phyloP scores from a whole-genome alignment of 1,140 invertebrate genomes.

The Drosophila bifasciata region DNA sequence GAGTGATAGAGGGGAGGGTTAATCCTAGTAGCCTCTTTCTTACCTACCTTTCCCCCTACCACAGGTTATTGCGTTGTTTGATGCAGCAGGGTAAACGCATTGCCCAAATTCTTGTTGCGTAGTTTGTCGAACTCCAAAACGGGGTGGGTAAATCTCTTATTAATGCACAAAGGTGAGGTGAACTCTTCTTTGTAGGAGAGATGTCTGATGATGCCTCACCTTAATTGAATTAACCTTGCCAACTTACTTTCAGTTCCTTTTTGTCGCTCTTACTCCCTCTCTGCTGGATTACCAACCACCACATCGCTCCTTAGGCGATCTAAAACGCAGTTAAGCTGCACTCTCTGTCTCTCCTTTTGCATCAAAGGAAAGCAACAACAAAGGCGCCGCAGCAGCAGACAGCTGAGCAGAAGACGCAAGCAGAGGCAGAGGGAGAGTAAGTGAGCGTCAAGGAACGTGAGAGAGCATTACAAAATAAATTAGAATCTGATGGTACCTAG shows the following conservation, averaged over 20 bases:
- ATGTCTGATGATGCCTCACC: too few relatives aligned
- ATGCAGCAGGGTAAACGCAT: slow-evolving; percentile 14
- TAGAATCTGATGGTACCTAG: slow-evolving; percentile 4
- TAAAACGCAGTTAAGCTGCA: neutral
- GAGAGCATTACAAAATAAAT: slow-evolving; percentile 9
- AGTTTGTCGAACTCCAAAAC: too few relatives aligned
- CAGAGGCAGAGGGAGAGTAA: slow-evolving; percentile 19
- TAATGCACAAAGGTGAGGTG: too few relatives aligned
- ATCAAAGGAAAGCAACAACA: neutral
- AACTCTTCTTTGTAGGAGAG: too few relatives aligned
- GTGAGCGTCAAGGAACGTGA: slow-evolving; percentile 1
- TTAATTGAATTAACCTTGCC: too few relatives aligned
- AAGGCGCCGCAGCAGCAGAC: slow-evolving; percentile 3
- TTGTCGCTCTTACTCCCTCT: too few relatives aligned
- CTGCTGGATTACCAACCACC: too few relatives aligned
- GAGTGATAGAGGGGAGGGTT: slow-evolving; percentile 9
- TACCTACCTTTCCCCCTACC: slow-evolving; percentile 15
- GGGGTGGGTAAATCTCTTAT: too few relatives aligned
- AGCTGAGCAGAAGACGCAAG: slow-evolving; percentile 27
- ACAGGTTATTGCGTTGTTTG: slow-evolving; percentile 29
- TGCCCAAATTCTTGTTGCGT: too few relatives aligned
- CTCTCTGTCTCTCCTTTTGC: slow-evolving; percentile 8
- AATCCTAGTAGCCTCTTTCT: slow-evolving; percentile 9
- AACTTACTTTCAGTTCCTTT: too few relatives aligned
- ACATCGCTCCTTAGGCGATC: too few relatives aligned